A percentile compares a stretch with the other conserved stretches of the same genome.
These are phyloP conservation scores for Carassius auratus DNA, from an alignment of 2,113 vertebrate genomes.

Conservation along the genomic window DNA sequence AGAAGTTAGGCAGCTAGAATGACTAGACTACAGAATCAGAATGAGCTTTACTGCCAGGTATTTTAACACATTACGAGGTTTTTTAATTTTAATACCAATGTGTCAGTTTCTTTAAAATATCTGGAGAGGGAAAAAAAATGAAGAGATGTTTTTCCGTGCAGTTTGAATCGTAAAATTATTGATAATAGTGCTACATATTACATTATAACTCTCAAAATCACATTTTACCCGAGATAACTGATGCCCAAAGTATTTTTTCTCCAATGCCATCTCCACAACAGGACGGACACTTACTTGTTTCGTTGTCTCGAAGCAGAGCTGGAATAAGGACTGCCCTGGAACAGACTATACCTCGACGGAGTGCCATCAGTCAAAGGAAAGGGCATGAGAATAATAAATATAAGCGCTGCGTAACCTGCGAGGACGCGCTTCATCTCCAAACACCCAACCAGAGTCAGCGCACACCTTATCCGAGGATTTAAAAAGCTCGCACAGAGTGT, in stretches of 20 bases:
- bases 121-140: no score
- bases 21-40: no score
- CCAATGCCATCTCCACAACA: neutral
- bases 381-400: conserved; percentile 51
- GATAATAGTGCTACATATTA: no score
- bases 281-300: conserved; percentile 73
- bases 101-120: no score
- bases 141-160: no score
- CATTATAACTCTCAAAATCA: neutral
- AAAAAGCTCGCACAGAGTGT: neutral
- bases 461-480: neutral
- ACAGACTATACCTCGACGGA: conserved; percentile 70
- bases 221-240: neutral
- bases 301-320: conserved; percentile 65
- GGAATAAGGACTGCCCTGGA: conserved; percentile 67
- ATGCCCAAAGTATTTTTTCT: no score
- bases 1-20: neutral
- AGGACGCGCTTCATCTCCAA: conserved; percentile 47
- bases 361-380: conserved; percentile 62
- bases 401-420: conserved; percentile 29
- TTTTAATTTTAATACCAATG: no score
- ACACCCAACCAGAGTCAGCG: neutral
- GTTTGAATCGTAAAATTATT: no score
- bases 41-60: no score
- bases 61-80: no score